These are phyloP conservation scores for Spodoptera exigua DNA, from an alignment of 2,888 invertebrate species.

Conservation along the genomic window DNA sequence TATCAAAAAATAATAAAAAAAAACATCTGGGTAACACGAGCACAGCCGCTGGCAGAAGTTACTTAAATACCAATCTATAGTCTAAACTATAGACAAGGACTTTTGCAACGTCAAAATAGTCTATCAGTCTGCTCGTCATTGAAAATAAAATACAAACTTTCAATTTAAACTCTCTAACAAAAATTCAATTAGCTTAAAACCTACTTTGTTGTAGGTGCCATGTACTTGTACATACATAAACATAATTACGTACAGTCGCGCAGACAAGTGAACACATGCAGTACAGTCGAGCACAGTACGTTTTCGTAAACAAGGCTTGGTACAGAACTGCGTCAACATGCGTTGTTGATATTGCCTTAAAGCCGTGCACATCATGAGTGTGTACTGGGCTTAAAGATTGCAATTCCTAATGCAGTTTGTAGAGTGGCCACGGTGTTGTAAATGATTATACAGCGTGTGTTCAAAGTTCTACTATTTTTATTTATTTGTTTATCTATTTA, in stretches of 20 bases:
- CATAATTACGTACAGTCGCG: constrained; percentile 39
- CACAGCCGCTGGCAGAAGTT: too few species aligned
- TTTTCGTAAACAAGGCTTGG: constrained; percentile 43
- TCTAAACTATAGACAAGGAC: too few species aligned
- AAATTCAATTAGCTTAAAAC: too few species aligned
- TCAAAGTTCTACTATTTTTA: background rate
- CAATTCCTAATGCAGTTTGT: constrained; percentile 22
- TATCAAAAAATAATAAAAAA: too few species aligned
- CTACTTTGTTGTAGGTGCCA: too few species aligned
- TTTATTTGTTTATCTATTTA: too few species aligned
- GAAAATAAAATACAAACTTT: too few species aligned
- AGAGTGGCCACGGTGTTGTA: constrained; percentile 3
- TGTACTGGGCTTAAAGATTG: constrained; percentile 47
- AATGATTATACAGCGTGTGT: constrained; percentile 15
- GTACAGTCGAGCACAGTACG: constrained; percentile 39
- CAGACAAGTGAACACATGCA: constrained; percentile 28
- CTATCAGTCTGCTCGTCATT: too few species aligned
- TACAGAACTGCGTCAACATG: constrained; percentile 42
- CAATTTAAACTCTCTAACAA: too few species aligned
- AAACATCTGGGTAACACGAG: too few species aligned
- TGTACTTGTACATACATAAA: constrained; percentile 8
- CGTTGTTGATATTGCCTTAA: constrained; percentile 44
- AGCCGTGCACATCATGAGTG: constrained; percentile 30
- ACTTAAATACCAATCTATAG: too few species aligned
- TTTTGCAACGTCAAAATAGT: too few species aligned